Evolutionary conservation across 2,797 vertebrate species (phyloP), one percentile per base, ranked within the genome.

Genomic region (Cossypha niveicapilla): DNA sequence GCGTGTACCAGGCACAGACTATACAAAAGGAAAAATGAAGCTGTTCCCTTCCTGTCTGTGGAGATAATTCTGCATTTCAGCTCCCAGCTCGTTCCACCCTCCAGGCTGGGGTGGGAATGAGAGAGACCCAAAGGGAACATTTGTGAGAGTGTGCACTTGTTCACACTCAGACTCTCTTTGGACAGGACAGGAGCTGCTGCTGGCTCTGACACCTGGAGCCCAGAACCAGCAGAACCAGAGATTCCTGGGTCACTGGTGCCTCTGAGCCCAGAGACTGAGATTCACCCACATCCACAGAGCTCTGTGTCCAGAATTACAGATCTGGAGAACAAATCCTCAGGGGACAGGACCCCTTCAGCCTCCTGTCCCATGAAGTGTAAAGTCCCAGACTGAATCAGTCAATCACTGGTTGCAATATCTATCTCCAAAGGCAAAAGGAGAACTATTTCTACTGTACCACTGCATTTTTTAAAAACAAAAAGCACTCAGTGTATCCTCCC

Each of bases 121-220:
- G 15, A 68, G 63, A 60, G n/a, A 10, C 37, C 60, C 74, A 73
- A 58, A 21, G 70, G 7, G 58, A 50, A 21, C 0, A 2, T 13
- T 18, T 1, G 0, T 10, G 48, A 10, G 6, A 1, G 21, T 18
- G 53, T 25, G 66, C 67, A 35, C 47, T 39, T 1, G 3, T 5
- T 58, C 58, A 28, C 25, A 6, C 35, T 1, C 27, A 30, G 45
- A 61, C 37, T 35, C 37, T 35, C 90, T 47, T 6, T 18, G 63
- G 67, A 3, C 1, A 8, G 41, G 50, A 50, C 5, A 41, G 42
- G 39, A 81, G 24, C 18, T 56, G 61, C 7, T 58, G 7, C 51
- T 76, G 53, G 10, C 32, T 56, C 6, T 16, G 78, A n/a, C 25
- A 15, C 19, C 7, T 0, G 21, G 50, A 21, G 35, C 51, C 7